Base-by-base conservation (phyloP, 2,888 invertebrate genomes). In the Cabera pusaria region DNA sequence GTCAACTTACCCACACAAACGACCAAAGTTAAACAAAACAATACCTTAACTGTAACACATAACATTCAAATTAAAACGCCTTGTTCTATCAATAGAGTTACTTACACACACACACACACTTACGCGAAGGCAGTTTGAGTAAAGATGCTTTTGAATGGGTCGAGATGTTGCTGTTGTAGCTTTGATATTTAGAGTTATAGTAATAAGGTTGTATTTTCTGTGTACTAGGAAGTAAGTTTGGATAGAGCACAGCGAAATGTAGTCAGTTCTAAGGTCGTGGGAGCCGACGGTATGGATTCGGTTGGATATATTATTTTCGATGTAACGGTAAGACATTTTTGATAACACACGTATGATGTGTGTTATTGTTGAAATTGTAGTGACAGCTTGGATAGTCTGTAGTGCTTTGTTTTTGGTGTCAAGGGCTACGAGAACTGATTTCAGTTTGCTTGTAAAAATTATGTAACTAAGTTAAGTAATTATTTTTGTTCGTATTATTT, bases 191-290 rank as follows among this genome's bases (percentile, higher is more conserved):
- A 61, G 14, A 14, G 4, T n/a, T 0, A 1, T 5, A 10, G 1
- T 1, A 11, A 44, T 75, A 77, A 46, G 61, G 68, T 67, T 48
- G 25, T 24, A 53, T 58, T 67, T 74, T 23, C 54, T 34, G 21
- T 65, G 68, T 43, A 84, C 75, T 72, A 86, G 86, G 86, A 86
- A 86, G 86, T 85, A 66, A 75, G 68, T 73, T 80, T 81, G 80
- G 80, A 81, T 85, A 82, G 73, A 72, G 81, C 85, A 83, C 82
- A 69, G 80, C 73, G 66, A 79, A 79, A 81, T 78, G 78, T 75
- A 72, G 69, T 70, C 35, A 42, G 39, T 39, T 77, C 64, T 71
- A 72, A 82, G 87, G 86, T 86, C 86, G 86, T 86, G 87, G 85
- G 86, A 87, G 71, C 71, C 60, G 64, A 57, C 59, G 67, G 74